phyloP scores from a whole-genome alignment of 2,797 vertebrate genomes.

The Gymnopithys bicolor region DNA sequence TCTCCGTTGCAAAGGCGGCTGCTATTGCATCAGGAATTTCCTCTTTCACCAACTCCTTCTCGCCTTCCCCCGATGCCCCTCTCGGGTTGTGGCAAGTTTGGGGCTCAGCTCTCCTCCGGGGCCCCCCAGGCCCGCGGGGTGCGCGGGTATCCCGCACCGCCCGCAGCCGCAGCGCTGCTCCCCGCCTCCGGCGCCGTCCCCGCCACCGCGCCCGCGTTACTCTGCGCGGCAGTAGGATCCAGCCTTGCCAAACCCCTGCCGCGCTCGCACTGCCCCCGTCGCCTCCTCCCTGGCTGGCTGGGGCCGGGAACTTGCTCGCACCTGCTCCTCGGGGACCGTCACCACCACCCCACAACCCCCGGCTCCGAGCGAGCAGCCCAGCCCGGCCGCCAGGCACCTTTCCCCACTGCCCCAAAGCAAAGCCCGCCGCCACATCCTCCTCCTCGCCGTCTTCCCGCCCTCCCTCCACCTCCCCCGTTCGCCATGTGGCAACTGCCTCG shows the following conservation, averaged over 20 bases:
- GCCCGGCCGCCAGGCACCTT: background rate
- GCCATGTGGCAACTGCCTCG: slow-evolving; percentile 39
- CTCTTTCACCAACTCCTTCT: background rate
- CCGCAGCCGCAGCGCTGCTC: background rate
- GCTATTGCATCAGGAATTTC: background rate
- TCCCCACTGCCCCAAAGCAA: background rate
- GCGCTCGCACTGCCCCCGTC: background rate
- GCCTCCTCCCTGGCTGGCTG: background rate
- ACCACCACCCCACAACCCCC: background rate
- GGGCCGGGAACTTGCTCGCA: background rate
- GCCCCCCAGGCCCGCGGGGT: background rate
- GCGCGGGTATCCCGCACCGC: background rate
- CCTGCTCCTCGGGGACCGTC: background rate
- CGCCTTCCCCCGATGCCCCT: background rate
- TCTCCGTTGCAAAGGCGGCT: background rate
- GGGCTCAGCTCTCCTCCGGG: background rate
- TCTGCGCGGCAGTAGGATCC: background rate
- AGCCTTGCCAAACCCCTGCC: background rate
- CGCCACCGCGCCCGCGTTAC: background rate
- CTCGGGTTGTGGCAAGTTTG: background rate
- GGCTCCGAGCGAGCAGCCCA: background rate
- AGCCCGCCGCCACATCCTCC: background rate
- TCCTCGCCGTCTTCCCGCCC: slow-evolving; percentile 22
- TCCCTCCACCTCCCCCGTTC: slow-evolving; percentile 1
- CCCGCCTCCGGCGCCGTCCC: background rate